Percentiles rank a stretch among this genome's conserved stretches.
These are phyloP conservation scores for Papilio glaucus DNA, from an alignment of 1,140 invertebrate genomes.

Conservation along the genomic window DNA sequence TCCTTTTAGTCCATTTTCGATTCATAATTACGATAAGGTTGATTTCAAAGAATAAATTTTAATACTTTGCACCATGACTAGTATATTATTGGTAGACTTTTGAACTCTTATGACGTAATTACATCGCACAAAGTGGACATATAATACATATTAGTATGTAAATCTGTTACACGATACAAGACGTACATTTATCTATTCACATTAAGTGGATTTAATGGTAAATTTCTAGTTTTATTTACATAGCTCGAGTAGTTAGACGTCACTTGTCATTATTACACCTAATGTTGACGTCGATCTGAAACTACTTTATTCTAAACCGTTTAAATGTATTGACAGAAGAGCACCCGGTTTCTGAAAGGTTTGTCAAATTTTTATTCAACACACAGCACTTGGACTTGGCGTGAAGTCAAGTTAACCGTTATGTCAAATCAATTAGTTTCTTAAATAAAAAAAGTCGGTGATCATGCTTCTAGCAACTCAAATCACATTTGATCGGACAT, in stretches of 20 bases:
- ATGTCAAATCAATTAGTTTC: too few species aligned
- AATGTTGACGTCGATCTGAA: too few species aligned
- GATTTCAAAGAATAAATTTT: neutral
- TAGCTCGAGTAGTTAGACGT: neutral
- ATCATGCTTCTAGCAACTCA: too few species aligned
- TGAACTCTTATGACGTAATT: neutral
- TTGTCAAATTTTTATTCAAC: too few species aligned
- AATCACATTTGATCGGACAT: too few species aligned
- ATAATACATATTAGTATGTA: conserved; percentile 7
- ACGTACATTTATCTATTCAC: neutral
- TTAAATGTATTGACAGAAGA: too few species aligned
- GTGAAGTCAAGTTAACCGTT: too few species aligned
- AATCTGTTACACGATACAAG: conserved; percentile 6
- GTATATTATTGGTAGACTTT: conserved; percentile 5
- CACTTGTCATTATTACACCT: too few species aligned
- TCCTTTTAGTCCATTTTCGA: neutral
- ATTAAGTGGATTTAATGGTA: neutral
- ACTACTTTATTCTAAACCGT: too few species aligned
- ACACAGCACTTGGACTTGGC: too few species aligned
- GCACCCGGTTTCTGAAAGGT: too few species aligned
- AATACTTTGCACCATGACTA: neutral
- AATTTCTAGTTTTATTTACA: neutral
- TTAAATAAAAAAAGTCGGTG: too few species aligned
- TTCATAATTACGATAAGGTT: neutral
- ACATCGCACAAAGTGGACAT: neutral